phyloP scores from a whole-genome alignment of 1,140 invertebrate species.

The Sinella curviseta region DNA sequence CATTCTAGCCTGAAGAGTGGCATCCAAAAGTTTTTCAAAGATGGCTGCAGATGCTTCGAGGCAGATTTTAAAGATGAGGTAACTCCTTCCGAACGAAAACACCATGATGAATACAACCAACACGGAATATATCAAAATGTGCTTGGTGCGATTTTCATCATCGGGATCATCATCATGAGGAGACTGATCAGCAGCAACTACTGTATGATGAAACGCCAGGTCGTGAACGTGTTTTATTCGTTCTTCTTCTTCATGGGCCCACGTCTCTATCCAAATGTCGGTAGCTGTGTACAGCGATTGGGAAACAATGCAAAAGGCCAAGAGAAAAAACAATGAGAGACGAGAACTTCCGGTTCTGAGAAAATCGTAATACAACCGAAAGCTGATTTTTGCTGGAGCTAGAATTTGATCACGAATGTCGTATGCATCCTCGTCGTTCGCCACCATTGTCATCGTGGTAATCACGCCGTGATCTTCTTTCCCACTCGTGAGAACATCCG shows the following conservation, averaged over 20 bases:
- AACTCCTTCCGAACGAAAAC: not conserved
- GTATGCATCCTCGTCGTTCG: not conserved
- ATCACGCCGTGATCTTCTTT: not conserved
- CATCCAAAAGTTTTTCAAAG: constrained; percentile 8
- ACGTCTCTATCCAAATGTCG: not conserved
- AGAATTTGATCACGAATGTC: not conserved
- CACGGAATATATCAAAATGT: not conserved
- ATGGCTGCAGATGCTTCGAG: constrained; percentile 6
- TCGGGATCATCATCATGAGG: not conserved
- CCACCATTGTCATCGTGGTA: not conserved
- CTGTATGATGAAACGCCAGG: too few species aligned
- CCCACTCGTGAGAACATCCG: not conserved
- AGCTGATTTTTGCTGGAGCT: not conserved
- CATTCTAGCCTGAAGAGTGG: not conserved
- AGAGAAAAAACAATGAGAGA: not conserved
- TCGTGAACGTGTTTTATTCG: not conserved
- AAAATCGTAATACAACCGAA: not conserved
- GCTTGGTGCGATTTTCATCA: not conserved
- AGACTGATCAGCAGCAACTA: too few species aligned
- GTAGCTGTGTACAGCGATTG: not conserved
- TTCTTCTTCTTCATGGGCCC: constrained; percentile 1
- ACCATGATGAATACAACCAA: not conserved
- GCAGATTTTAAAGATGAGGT: constrained; percentile 7
- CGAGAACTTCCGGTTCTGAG: not conserved
- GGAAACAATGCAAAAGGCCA: not conserved